A percentile compares a stretch with the other conserved stretches of the same genome.
phyloP scores from a whole-genome alignment of 2,797 vertebrate species.

The Darevskia nairensis region DNA sequence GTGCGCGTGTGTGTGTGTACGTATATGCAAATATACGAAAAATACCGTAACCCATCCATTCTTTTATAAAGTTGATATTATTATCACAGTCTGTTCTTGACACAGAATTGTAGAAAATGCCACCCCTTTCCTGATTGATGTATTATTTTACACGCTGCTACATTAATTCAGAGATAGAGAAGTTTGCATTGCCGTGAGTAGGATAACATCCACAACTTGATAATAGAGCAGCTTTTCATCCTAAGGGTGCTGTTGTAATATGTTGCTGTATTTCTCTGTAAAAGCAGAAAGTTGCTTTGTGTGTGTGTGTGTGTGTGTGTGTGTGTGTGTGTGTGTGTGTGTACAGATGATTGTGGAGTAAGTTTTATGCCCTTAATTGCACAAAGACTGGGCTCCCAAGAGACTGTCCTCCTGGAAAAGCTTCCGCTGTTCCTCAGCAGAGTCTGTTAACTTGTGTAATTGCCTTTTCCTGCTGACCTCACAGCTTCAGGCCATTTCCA shows the following conservation, averaged over 20 bases:
- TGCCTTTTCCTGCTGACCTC: slow-evolving; percentile 18
- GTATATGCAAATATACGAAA: too few relatives aligned
- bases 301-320: too few relatives aligned
- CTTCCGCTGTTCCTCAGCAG: slow-evolving; percentile 1
- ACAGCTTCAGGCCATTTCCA: slow-evolving; percentile 5
- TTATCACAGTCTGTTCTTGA: background rate
- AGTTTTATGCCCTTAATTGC: slow-evolving; percentile 12
- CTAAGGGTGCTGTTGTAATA: background rate
- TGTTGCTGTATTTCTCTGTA: background rate
- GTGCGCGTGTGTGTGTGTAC: too few relatives aligned
- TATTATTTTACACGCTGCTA: background rate
- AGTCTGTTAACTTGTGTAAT: slow-evolving; percentile 18
- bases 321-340: too few relatives aligned
- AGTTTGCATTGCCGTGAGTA: background rate
- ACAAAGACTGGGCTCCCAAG: background rate
- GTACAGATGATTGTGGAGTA: background rate
- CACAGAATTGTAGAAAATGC: background rate
- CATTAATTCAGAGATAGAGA: background rate
- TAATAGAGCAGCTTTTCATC: background rate
- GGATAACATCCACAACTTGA: background rate
- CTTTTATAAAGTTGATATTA: background rate
- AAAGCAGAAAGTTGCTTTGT: background rate
- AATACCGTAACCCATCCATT: too few relatives aligned
- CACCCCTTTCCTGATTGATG: background rate
- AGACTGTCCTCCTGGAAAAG: background rate